phyloP scores from a whole-genome alignment of 2,797 vertebrate genomes.

The Xyrichtys novacula region DNA sequence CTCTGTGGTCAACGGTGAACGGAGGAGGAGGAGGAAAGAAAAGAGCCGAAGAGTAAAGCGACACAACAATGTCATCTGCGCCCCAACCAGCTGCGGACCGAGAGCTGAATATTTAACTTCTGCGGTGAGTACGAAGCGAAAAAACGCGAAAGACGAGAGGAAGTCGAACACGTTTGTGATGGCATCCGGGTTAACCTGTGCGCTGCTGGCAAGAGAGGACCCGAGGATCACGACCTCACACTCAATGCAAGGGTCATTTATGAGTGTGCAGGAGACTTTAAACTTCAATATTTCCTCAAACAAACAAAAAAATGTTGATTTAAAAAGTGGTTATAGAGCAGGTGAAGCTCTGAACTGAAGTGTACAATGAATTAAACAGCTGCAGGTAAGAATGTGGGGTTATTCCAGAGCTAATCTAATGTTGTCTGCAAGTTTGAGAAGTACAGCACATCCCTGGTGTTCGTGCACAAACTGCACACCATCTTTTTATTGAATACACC shows the following conservation, averaged over 20 bases:
- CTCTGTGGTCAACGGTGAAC: constrained; percentile 15
- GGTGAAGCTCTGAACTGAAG: neutral
- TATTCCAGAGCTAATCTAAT: neutral
- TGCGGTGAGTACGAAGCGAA: constrained; percentile 58
- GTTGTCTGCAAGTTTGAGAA: neutral
- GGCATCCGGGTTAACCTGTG: constrained; percentile 53
- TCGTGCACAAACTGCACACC: neutral
- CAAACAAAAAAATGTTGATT: accelerated
- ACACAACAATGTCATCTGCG: constrained; percentile 41
- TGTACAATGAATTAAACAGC: neutral
- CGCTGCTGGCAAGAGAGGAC: constrained; percentile 33
- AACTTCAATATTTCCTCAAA: neutral
- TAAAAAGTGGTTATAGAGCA: neutral
- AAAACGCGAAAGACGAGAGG: too few relatives aligned
- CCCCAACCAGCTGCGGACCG: constrained; percentile 12
- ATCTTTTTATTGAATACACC: neutral
- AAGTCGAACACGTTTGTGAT: constrained; percentile 7
- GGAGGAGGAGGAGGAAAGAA: too few relatives aligned
- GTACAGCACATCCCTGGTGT: neutral
- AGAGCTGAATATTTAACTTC: constrained; percentile 21
- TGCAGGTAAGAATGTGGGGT: neutral
- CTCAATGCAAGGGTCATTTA: neutral
- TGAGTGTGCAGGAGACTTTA: neutral
- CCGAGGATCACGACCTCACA: neutral
- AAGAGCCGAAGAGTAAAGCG: constrained; percentile 7